Conservation (phyloP, 2,888 invertebrate species). For the Oxystoma pomonae region DNA sequence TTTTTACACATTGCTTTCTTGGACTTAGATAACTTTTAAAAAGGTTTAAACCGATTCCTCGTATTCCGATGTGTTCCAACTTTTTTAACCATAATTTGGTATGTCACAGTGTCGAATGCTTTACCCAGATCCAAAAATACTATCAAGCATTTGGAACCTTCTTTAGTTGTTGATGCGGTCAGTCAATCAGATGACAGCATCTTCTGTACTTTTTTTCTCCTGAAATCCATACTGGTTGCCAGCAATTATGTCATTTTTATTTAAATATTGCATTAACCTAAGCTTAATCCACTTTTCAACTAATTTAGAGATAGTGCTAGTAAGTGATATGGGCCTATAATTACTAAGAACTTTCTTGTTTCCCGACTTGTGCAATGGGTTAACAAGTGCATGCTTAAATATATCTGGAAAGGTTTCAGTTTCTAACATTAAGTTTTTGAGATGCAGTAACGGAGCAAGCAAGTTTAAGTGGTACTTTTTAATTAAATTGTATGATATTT, state of each 20-base stretch:
- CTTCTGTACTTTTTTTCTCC: not conserved
- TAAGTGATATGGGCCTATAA: constrained; percentile 5
- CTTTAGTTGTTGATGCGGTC: not conserved
- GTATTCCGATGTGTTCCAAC: not conserved
- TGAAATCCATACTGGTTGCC: constrained; percentile 1
- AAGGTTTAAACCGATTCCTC: not conserved
- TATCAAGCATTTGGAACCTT: not conserved
- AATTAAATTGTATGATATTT: not conserved
- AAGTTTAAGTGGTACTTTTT: not conserved
- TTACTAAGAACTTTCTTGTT: not conserved
- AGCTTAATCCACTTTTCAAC: constrained; percentile 1
- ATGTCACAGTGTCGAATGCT: constrained; percentile 1
- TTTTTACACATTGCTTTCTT: not conserved
- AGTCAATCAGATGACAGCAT: not conserved
- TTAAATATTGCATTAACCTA: not conserved
- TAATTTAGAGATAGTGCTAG: not conserved
- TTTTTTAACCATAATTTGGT: not conserved
- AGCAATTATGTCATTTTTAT: not conserved
- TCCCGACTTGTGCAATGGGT: not conserved
- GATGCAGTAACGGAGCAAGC: not conserved
- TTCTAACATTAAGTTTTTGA: not conserved
- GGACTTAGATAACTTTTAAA: not conserved
- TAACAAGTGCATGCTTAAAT: not conserved
- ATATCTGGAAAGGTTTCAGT: not conserved
- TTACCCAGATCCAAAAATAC: constrained; percentile 1